Percentiles rank a stretch among this genome's conserved stretches.
phyloP scores from a whole-genome alignment of 30 jellyfish, hydroid and myxozoan genomes.

The Aurelia aurita complex sp. Pacific region DNA sequence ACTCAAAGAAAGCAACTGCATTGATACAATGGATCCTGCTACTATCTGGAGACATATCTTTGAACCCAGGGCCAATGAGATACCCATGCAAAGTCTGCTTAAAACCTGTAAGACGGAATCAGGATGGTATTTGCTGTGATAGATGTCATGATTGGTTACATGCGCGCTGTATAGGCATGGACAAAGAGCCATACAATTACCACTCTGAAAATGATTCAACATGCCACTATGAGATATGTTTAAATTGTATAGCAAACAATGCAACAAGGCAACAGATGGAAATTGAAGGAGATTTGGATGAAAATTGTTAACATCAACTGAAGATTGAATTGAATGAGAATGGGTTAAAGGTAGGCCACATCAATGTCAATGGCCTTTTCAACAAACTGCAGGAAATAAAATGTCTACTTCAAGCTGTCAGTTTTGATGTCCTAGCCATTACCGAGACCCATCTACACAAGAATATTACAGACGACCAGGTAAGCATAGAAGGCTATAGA shows the following conservation, averaged over 20 bases:
- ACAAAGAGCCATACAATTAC: neutral
- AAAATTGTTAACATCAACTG: constrained; percentile 1
- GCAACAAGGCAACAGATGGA: neutral
- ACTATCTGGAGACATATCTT: constrained; percentile 22
- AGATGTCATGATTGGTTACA: constrained; percentile 21
- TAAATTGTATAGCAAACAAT: neutral
- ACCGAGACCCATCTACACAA: constrained; percentile 39
- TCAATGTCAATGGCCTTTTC: constrained; percentile 46
- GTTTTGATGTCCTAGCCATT: constrained; percentile 19
- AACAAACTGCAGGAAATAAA: constrained; percentile 31
- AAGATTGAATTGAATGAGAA: neutral
- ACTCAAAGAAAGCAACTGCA: constrained; percentile 22
- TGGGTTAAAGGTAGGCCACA: constrained; percentile 30
- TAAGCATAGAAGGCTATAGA: constrained; percentile 20
- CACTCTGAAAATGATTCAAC: constrained; percentile 4
- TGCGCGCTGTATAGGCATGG: constrained; percentile 31
- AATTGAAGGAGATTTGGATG: constrained; percentile 2
- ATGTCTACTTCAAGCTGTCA: constrained; percentile 30
- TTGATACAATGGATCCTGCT: constrained; percentile 36
- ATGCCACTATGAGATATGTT: constrained; percentile 20
- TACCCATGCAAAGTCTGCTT: constrained; percentile 34
- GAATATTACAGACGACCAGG: constrained; percentile 25
- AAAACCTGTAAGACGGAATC: constrained; percentile 13
- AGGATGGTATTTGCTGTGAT: constrained; percentile 28
- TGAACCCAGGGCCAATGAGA: constrained; percentile 33